These are phyloP conservation scores for Cyanoramphus novaezelandiae DNA, from an alignment of 2,113 vertebrate genomes.

Conservation along the genomic window DNA sequence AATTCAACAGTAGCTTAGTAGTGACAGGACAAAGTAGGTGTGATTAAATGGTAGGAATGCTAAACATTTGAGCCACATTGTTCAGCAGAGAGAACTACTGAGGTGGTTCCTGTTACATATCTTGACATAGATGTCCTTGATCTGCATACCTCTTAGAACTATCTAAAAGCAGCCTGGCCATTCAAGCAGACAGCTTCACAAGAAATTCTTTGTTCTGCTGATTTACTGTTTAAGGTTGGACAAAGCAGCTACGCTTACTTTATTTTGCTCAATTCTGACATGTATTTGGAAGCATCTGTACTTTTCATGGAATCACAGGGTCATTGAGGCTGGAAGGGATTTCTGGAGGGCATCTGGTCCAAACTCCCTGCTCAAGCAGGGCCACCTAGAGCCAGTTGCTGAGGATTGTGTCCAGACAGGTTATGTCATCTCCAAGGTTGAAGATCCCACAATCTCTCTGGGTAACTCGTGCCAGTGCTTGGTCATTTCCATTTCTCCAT, in stretches of 20 bases:
- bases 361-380: not conserved
- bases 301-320: not conserved
- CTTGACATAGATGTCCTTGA: not conserved
- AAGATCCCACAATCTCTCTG: not conserved
- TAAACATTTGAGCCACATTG: not conserved
- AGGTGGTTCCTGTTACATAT: not conserved
- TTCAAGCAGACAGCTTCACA: not conserved
- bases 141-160: not conserved
- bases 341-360: not conserved
- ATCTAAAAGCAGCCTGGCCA: not conserved
- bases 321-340: not conserved
- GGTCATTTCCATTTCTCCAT: not conserved
- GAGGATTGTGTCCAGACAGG: not conserved
- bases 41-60: not conserved
- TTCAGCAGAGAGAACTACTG: not conserved
- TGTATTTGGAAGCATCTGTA: not conserved
- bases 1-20: not conserved
- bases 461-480: not conserved
- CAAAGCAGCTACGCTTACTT: not conserved
- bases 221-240: not conserved
- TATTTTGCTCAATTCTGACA: not conserved
- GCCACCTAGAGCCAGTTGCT: not conserved
- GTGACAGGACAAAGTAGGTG: not conserved
- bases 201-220: not conserved
- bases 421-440: not conserved